Evolutionary conservation across 2,113 vertebrate genomes (phyloP).

Genomic region (Neoarius graeffei): DNA sequence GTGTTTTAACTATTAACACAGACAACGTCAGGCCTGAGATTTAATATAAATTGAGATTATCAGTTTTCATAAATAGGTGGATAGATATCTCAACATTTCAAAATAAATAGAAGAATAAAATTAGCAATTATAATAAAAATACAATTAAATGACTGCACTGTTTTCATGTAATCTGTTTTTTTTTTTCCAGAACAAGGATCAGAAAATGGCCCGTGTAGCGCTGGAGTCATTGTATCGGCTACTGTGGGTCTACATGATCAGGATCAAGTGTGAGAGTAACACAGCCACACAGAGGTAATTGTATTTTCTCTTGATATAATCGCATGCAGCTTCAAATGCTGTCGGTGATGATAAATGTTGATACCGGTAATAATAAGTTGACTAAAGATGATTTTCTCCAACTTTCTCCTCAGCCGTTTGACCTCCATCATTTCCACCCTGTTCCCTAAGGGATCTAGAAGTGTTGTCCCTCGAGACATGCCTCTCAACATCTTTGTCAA

Average conservation of each 20-base stretch:
- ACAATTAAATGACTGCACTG: not conserved
- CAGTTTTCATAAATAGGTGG: not conserved
- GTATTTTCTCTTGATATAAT: not conserved
- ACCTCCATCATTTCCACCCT: slow-evolving; percentile 95
- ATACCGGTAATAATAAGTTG: not conserved
- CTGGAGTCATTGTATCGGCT: slow-evolving; percentile 96
- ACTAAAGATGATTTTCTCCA: not conserved
- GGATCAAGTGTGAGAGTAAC: slow-evolving; percentile 99
- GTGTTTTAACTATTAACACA: not conserved
- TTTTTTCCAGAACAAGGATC: slow-evolving; percentile 89
- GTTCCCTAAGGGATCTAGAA: slow-evolving; percentile 96
- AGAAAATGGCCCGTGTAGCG: slow-evolving; percentile 98
- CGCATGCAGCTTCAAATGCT: not conserved
- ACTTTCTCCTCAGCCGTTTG: slow-evolving; percentile 79
- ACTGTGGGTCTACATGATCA: slow-evolving; percentile 99
- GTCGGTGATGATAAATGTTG: not conserved
- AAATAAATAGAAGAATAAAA: not conserved
- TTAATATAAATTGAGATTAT: not conserved
- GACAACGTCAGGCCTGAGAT: not conserved
- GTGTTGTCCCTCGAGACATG: slow-evolving; percentile 96
- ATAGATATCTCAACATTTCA: not conserved
- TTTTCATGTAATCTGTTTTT: slow-evolving; percentile 46
- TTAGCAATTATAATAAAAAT: not conserved
- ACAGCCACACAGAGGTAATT: slow-evolving; percentile 93
- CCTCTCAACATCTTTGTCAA: slow-evolving; percentile 99